Conservation (phyloP, 2,113 vertebrate species). For the Seriola dumerili region DNA sequence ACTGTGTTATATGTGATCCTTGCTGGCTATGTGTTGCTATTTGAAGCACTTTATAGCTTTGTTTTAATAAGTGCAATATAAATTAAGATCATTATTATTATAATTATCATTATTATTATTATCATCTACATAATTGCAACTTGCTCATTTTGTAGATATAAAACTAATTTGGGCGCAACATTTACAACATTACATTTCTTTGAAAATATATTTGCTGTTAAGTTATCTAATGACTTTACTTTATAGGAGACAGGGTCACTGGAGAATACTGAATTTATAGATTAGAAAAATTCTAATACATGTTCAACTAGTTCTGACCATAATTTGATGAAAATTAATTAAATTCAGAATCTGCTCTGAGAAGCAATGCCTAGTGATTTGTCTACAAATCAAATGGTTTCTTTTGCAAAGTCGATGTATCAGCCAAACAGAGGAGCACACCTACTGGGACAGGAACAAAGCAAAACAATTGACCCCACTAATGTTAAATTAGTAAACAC, state of each 20-base stretch:
- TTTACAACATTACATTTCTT: too few species aligned
- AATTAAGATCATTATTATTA: too few species aligned
- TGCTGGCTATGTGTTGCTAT: too few species aligned
- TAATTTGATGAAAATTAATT: not conserved
- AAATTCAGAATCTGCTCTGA: not conserved
- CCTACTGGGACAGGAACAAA: constrained; percentile 45
- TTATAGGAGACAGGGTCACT: not conserved
- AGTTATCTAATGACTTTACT: not conserved
- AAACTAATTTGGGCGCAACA: too few species aligned
- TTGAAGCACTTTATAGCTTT: too few species aligned
- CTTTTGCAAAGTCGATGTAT: constrained; percentile 13
- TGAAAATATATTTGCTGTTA: too few species aligned
- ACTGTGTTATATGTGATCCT: too few species aligned
- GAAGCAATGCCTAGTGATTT: not conserved
- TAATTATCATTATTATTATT: too few species aligned
- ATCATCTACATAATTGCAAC: too few species aligned
- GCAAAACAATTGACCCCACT: constrained; percentile 48
- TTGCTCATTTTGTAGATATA: too few species aligned
- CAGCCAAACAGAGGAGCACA: constrained; percentile 18
- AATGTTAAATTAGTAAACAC: constrained; percentile 67
- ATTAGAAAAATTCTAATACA: not conserved
- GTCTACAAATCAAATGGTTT: constrained; percentile 14
- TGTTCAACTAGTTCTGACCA: not conserved
- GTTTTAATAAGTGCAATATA: too few species aligned
- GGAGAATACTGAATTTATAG: not conserved